phyloP scores from a whole-genome alignment of 2,888 invertebrate genomes.

The Melieria crassipennis region DNA sequence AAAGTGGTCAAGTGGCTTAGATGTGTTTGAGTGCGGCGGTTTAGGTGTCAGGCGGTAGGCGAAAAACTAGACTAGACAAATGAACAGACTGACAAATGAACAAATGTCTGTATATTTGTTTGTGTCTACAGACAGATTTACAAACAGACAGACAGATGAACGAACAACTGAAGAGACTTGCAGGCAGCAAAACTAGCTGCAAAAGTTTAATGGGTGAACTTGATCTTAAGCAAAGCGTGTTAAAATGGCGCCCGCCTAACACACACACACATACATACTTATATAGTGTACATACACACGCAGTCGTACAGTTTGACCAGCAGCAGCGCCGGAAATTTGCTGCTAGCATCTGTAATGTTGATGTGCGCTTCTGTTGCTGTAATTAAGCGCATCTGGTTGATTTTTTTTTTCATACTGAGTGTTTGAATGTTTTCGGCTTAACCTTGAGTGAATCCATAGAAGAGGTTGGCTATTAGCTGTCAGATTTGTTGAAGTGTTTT shows the following conservation, averaged over 20 bases:
- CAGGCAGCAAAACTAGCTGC: conserved; percentile 36
- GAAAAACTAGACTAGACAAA: conserved; percentile 37
- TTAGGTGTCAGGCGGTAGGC: conserved; percentile 30
- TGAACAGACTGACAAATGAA: neutral
- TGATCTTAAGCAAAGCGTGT: conserved; percentile 40
- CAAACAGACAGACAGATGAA: conserved; percentile 45
- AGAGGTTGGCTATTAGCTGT: too few species aligned
- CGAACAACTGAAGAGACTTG: conserved; percentile 12
- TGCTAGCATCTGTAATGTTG: too few species aligned
- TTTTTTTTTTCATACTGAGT: too few species aligned
- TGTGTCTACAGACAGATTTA: too few species aligned
- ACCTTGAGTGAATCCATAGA: too few species aligned
- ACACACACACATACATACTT: neutral
- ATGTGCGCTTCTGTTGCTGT: too few species aligned
- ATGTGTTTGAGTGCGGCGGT: conserved; percentile 24
- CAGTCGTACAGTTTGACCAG: too few species aligned
- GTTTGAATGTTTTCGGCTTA: too few species aligned
- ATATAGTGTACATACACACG: too few species aligned
- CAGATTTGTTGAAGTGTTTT: too few species aligned
- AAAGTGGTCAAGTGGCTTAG: conserved; percentile 7
- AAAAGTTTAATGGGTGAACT: conserved; percentile 58
- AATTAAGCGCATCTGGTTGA: too few species aligned
- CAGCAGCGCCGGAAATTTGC: too few species aligned
- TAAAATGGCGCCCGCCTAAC: conserved; percentile 15
- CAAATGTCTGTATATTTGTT: neutral